phyloP scores from a whole-genome alignment of 2,888 invertebrate species.

The Gibbula magus region DNA sequence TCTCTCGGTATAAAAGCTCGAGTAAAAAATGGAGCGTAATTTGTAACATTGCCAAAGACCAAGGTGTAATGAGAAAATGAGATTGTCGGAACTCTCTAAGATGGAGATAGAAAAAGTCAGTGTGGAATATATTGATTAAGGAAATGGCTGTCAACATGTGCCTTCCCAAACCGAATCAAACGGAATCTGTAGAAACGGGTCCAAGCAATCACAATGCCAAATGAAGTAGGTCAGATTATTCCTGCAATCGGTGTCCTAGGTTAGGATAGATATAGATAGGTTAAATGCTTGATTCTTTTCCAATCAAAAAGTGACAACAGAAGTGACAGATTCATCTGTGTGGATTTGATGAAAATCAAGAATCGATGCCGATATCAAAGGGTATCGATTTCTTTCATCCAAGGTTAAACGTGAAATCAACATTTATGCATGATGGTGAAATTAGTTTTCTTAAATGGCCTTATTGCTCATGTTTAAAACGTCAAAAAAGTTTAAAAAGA shows the following conservation, averaged over 20 bases:
- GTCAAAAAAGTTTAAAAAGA: no score
- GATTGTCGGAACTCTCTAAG: not conserved
- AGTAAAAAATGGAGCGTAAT: not conserved
- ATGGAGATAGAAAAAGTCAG: not conserved
- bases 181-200: not conserved
- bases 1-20: not conserved
- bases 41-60: constrained; percentile 1
- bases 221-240: not conserved
- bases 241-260: not conserved
- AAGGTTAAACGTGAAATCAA: no score
- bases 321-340: not conserved
- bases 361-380: not conserved
- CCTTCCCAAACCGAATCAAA: not conserved
- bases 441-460: no score
- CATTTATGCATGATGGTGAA: no score
- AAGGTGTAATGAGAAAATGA: not conserved
- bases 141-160: not conserved
- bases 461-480: no score
- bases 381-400: no score
- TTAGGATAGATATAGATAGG: not conserved
- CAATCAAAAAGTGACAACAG: not conserved
- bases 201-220: not conserved
- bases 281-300: not conserved
- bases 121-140: not conserved
- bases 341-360: not conserved